A percentile compares a stretch with the other conserved stretches of the same genome.
Conservation (phyloP, 2,888 invertebrate species). For the Xylocampa areola region DNA sequence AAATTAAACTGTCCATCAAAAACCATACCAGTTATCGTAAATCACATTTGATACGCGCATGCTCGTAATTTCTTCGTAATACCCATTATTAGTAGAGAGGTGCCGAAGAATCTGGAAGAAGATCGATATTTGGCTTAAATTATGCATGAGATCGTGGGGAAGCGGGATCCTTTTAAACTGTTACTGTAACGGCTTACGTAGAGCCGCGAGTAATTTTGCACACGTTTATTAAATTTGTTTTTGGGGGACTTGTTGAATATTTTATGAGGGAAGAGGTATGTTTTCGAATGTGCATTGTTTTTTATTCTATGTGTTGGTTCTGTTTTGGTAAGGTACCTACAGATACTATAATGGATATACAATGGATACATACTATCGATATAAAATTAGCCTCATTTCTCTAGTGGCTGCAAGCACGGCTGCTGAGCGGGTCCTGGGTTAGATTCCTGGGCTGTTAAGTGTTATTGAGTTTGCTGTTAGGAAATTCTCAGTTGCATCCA, state of each 20-base stretch:
- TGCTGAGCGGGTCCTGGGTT: no score
- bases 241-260: neutral
- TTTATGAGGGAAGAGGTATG: neutral
- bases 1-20: conserved; percentile 51
- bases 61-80: conserved; percentile 61
- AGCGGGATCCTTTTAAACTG: conserved; percentile 66
- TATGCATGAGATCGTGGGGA: conserved; percentile 68
- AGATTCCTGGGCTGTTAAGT: no score
- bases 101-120: conserved; percentile 47
- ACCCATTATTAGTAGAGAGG: conserved; percentile 63
- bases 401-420: no score
- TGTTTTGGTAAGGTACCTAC: no score
- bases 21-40: conserved; percentile 48
- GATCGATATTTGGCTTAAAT: conserved; percentile 70
- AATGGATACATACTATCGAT: no score
- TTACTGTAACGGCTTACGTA: conserved; percentile 56
- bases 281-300: neutral
- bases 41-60: conserved; percentile 54
- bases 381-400: no score
- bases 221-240: conserved; percentile 42
- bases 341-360: no score
- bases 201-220: conserved; percentile 43
- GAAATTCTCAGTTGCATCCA: no score
- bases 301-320: no score
- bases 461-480: no score